A percentile compares a stretch with the other conserved stretches of the same genome.
These are phyloP conservation scores for Diplodus puntazzo DNA, from an alignment of 2,797 vertebrate genomes.

Conservation along the genomic window DNA sequence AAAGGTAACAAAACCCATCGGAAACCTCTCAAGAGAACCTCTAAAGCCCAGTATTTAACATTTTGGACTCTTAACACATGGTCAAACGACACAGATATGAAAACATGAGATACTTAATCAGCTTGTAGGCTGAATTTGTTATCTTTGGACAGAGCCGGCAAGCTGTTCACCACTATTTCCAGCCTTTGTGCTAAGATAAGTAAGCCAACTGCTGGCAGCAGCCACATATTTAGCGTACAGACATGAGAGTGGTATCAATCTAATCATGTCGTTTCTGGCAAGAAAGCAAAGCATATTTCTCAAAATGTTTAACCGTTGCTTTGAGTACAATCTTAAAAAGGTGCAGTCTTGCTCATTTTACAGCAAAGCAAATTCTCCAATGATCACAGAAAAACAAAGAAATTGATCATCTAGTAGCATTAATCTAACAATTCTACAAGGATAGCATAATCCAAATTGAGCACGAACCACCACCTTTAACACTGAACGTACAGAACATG, in stretches of 20 bases:
- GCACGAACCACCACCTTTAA: neutral
- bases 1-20: too few relatives aligned
- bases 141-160: neutral
- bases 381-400: neutral
- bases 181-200: neutral
- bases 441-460: neutral
- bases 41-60: too few relatives aligned
- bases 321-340: neutral
- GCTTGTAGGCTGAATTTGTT: neutral
- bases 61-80: neutral
- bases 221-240: neutral
- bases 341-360: neutral
- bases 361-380: constrained; percentile 6
- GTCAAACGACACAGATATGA: neutral
- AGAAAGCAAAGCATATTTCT: neutral
- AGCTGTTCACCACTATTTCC: neutral
- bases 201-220: too few relatives aligned
- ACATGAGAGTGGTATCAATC: neutral
- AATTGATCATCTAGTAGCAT: neutral
- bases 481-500: neutral
- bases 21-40: too few relatives aligned
- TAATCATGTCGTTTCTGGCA: neutral
- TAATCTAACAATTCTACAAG: neutral
- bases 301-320: neutral
- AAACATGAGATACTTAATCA: neutral